Conservation (phyloP, 2,113 vertebrate species). For the Octodon degus region DNA sequence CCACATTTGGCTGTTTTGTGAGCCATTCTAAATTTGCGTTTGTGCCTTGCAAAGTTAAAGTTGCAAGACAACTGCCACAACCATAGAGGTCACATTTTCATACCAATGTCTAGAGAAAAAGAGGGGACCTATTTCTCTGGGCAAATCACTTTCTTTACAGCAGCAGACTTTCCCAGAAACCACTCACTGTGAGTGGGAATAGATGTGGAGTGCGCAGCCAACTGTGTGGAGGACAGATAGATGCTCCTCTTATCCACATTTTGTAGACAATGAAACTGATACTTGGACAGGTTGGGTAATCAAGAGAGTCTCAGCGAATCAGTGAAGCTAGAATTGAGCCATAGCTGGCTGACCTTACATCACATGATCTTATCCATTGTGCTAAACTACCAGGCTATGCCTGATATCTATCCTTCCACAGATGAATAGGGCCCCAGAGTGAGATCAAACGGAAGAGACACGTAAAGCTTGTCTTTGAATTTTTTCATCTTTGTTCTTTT, state of each 20-base stretch:
- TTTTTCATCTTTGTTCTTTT: neutral
- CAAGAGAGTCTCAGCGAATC: neutral
- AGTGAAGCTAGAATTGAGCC: neutral
- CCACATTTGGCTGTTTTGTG: neutral
- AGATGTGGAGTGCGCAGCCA: neutral
- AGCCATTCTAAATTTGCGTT: neutral
- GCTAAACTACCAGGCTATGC: neutral
- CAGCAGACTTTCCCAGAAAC: neutral
- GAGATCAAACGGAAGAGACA: slow-evolving; percentile 19
- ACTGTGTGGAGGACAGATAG: neutral
- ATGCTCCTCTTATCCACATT: neutral
- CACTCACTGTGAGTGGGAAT: neutral
- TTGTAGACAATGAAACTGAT: neutral
- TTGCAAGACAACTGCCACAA: neutral
- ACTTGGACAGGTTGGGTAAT: neutral
- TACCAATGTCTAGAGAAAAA: neutral
- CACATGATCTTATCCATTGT: neutral
- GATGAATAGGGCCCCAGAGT: neutral
- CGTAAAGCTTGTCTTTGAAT: neutral
- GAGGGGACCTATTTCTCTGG: neutral
- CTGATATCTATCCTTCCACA: neutral
- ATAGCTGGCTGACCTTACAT: neutral
- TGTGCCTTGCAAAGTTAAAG: neutral
- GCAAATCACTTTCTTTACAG: neutral
- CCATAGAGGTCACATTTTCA: neutral